Percentiles rank a stretch among this genome's conserved stretches.
phyloP scores from a whole-genome alignment of 1,140 invertebrate genomes.

The Fopius arisanus region DNA sequence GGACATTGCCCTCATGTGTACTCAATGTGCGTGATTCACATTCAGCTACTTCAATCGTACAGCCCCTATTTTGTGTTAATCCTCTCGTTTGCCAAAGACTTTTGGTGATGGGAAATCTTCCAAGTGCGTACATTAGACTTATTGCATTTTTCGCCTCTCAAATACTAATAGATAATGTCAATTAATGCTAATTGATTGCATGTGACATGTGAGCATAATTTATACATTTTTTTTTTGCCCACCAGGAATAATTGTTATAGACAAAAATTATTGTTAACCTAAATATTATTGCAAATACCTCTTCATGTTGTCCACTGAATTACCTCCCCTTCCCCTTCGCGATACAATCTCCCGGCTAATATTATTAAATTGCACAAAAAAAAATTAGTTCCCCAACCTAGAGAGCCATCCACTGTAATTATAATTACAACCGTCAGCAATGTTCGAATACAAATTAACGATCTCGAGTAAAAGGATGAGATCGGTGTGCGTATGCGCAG shows the following conservation, averaged over 20 bases:
- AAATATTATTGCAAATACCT: no score
- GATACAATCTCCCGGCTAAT: no score
- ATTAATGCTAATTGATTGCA: no score
- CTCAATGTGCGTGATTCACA: not conserved
- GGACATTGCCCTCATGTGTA: not conserved
- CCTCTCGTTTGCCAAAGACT: not conserved
- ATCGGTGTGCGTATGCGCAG: not conserved
- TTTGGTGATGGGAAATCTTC: not conserved
- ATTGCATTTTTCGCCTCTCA: not conserved
- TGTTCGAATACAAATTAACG: slow-evolving; percentile 24
- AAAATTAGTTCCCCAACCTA: not conserved
- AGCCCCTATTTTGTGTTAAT: not conserved
- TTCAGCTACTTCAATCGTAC: slow-evolving; percentile 1
- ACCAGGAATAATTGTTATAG: no score
- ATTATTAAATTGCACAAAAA: not conserved
- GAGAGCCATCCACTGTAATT: not conserved
- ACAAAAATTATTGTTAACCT: no score
- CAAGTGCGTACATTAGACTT: not conserved
- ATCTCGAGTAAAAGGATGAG: not conserved
- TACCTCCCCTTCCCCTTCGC: no score
- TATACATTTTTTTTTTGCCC: no score
- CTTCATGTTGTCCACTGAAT: no score
- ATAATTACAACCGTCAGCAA: slow-evolving; percentile 12
- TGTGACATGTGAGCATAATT: no score
- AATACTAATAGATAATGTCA: no score